Evolutionary conservation across 2,888 invertebrate species (phyloP), one percentile per base, ranked within the genome.

Genomic region (Archaeoteleia sp.): DNA sequence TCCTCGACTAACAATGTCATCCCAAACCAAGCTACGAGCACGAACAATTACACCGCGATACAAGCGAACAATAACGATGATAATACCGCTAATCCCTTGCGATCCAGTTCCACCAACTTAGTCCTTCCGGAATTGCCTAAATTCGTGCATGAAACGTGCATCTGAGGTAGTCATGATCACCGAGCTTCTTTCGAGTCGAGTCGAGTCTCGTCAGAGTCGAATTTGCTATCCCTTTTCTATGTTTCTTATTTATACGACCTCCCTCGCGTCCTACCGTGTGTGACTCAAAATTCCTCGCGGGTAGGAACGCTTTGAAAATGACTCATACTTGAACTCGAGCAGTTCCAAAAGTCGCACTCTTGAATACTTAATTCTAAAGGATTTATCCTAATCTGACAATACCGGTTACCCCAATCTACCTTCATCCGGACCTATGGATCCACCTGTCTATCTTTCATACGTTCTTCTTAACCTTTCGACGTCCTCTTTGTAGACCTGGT

Each of bases 61-160:
- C 77, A 77, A 67, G 77, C 66, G 66, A 77, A 70, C 73, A 77
- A 73, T 66, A 77, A 76, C 76, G 78, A 78, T 67, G 81, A 81
- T 62, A 77, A 74, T 70, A 57, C 70, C 40, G 74, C 69, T 13
- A 82, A 79, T 69, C 79, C 82, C 66, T 71, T 80, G 63, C 80
- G 79, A 75, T 78, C 80, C 70, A 82, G 79, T 58, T 79, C 85
- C 76, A 85, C 86, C 78, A 86, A 86, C 82, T 75, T 82, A 60
- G 78, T 80, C 70, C 86, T 88, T 78, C 87, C 88, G 81, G 89
- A 90, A 82, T 85, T 89, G 85, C 88, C 89, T 74, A 89, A 89
- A 85, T 88, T 90, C 85, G 90, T 91, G 85, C 91, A 91, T 87
- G 91, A 91, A 85, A 91, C 91, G 81, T 91, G 91, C 87, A 91